Conservation (phyloP, 2,797 vertebrate species). For the Dendrocincla tyrannina region DNA sequence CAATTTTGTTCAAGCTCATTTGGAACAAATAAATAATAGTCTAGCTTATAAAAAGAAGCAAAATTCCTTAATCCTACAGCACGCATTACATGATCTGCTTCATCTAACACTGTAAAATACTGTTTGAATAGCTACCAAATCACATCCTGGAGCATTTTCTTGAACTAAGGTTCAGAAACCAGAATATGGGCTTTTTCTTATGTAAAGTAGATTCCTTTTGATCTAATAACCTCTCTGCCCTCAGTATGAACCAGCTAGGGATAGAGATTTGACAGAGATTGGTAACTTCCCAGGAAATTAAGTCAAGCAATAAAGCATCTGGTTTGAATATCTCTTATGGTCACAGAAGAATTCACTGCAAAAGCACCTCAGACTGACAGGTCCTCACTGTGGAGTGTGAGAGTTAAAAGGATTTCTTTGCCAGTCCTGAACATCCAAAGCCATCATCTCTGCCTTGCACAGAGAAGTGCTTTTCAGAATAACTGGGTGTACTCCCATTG, state of each 20-base stretch:
- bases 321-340: not conserved
- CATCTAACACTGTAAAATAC: not conserved
- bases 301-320: not conserved
- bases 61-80: not conserved
- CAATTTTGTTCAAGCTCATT: not conserved
- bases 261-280: not conserved
- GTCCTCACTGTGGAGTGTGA: not conserved
- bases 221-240: not conserved
- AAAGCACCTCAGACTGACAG: not conserved
- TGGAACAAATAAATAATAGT: not conserved
- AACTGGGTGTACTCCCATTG: not conserved
- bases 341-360: not conserved
- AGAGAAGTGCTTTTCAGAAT: conserved; percentile 25
- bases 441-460: not conserved
- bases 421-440: not conserved
- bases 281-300: conserved; percentile 32
- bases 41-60: not conserved
- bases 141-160: not conserved
- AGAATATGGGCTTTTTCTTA: not conserved
- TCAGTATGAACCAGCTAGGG: not conserved
- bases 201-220: not conserved
- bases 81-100: not conserved
- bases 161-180: not conserved
- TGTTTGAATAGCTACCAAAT: not conserved
- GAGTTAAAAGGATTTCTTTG: not conserved